Conservation (phyloP, 2,113 vertebrate species). For the Ptychochromis oligacanthus region DNA sequence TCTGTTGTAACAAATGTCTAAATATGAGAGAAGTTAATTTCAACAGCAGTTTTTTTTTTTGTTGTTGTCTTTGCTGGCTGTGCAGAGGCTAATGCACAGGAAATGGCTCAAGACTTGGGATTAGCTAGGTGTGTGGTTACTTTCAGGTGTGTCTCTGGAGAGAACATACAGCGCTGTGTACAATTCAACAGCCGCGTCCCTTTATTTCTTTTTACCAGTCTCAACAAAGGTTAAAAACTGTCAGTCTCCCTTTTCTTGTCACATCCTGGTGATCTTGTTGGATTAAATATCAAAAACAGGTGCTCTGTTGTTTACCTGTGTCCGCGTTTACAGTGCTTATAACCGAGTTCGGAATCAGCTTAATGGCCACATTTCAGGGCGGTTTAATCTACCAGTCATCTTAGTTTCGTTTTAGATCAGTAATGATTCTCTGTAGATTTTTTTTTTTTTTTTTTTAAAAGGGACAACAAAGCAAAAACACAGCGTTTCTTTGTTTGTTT, state of each 20-base stretch:
- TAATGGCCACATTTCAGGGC: neutral
- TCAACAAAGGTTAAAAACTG: neutral
- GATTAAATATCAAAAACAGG: accelerated
- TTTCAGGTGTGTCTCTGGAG: slow-evolving; percentile 6
- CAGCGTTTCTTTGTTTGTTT: no score
- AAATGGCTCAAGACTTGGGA: slow-evolving; percentile 34
- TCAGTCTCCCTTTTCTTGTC: neutral
- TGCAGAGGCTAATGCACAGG: slow-evolving; percentile 1
- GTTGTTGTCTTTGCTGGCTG: neutral
- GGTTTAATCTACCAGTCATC: neutral
- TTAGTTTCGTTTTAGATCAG: neutral
- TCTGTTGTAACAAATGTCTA: neutral
- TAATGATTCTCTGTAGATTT: neutral
- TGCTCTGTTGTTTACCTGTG: neutral
- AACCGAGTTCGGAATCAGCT: neutral
- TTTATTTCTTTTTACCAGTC: neutral
- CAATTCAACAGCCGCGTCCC: neutral
- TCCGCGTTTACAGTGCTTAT: neutral
- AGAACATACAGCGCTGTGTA: neutral
- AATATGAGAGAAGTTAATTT: neutral
- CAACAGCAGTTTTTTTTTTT: no score
- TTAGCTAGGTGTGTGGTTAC: slow-evolving; percentile 35
- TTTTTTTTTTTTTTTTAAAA: neutral
- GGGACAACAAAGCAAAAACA: neutral
- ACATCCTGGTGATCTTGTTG: neutral